Evolutionary conservation across 2,113 vertebrate genomes (phyloP).

Genomic region (Cygnus atratus): DNA sequence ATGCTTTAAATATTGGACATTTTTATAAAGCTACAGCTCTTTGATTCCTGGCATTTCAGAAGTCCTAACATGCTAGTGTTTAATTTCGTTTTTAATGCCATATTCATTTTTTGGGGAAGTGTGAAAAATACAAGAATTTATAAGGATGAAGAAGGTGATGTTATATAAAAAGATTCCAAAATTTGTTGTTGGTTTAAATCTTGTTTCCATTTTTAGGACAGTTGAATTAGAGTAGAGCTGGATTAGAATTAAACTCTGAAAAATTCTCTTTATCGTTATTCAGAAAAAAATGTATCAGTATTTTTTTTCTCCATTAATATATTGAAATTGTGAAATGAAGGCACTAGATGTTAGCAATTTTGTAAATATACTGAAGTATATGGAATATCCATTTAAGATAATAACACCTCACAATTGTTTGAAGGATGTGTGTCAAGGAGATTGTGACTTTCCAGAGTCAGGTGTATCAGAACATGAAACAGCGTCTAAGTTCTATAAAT

Average conservation of each 20-base stretch:
- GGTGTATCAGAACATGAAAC: background rate
- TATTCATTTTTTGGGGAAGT: background rate
- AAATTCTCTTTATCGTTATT: too few relatives aligned
- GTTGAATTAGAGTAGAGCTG: background rate
- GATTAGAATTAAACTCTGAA: background rate
- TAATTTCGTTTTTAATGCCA: background rate
- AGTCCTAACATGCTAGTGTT: background rate
- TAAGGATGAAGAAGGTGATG: background rate
- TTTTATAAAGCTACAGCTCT: background rate
- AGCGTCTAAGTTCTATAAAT: background rate
- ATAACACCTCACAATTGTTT: background rate
- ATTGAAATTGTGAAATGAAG: background rate
- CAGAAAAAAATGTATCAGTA: background rate
- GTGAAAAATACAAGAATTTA: background rate
- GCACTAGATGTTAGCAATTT: background rate
- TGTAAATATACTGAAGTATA: background rate
- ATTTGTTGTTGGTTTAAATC: background rate
- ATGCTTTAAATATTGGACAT: background rate
- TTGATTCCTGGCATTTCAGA: background rate
- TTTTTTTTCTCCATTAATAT: too few relatives aligned
- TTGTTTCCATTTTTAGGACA: background rate
- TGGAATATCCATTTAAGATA: background rate
- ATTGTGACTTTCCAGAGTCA: background rate
- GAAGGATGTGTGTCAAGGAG: background rate
- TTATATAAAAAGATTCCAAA: background rate